These are phyloP conservation scores for Carcina quercana DNA, from an alignment of 2,888 invertebrate genomes.

Conservation along the genomic window DNA sequence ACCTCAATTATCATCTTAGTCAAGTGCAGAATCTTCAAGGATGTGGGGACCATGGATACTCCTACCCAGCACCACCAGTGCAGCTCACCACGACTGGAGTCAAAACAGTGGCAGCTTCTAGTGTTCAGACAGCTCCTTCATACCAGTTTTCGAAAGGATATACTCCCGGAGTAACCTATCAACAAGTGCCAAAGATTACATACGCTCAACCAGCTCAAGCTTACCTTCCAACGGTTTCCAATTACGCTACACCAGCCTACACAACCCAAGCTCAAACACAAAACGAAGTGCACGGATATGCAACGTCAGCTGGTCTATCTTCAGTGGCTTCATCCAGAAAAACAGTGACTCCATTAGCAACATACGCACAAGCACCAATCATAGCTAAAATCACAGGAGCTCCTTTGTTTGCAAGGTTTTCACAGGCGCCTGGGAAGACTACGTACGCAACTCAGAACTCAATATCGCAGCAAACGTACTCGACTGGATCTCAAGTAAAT, in stretches of 20 bases:
- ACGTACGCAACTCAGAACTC: constrained; percentile 47
- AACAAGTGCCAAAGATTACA: constrained; percentile 39
- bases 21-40: constrained; percentile 50
- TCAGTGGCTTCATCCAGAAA: constrained; percentile 35
- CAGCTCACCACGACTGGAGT: constrained; percentile 60
- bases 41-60: constrained; percentile 65
- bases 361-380: constrained; percentile 70
- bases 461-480: constrained; percentile 38
- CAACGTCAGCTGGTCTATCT: constrained; percentile 70
- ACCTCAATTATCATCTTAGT: constrained; percentile 60
- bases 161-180: constrained; percentile 34
- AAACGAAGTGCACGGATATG: constrained; percentile 69
- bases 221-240: constrained; percentile 27
- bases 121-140: constrained; percentile 7
- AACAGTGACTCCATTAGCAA: constrained; percentile 53
- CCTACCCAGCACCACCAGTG: constrained; percentile 69
- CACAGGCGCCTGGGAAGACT: constrained; percentile 44
- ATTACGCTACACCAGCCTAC: constrained; percentile 31
- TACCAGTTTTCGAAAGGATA: constrained; percentile 21
- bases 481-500: constrained; percentile 49
- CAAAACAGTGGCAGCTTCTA: constrained; percentile 28
- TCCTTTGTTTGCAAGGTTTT: constrained; percentile 54
- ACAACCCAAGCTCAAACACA: constrained; percentile 22
- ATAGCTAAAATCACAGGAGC: constrained; percentile 64
- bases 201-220: constrained; percentile 40